Percentiles rank a stretch among this genome's conserved stretches.
phyloP scores from a whole-genome alignment of 2,888 invertebrate genomes.

The Acrobasis repandana region DNA sequence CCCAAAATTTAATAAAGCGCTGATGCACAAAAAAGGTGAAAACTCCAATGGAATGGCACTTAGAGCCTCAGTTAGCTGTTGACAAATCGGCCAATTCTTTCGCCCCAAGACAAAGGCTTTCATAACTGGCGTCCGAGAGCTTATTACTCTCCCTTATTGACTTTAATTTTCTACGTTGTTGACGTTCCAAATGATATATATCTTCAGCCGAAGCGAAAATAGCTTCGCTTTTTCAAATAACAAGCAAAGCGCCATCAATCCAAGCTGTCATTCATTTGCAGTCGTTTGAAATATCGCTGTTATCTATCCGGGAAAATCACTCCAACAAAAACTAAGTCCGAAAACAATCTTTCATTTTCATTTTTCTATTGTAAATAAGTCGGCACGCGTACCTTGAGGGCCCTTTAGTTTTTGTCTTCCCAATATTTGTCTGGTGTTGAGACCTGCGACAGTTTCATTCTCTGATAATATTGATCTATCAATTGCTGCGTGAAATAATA shows the following conservation, averaged over 20 bases:
- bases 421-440: constrained; percentile 29
- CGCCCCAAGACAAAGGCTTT: constrained; percentile 61
- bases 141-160: constrained; percentile 76
- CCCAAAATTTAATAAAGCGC: constrained; percentile 46
- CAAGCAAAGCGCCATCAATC: constrained; percentile 76
- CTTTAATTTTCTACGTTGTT: constrained; percentile 81
- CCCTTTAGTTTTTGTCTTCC: constrained; percentile 17
- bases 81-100: constrained; percentile 76
- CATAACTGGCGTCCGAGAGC: constrained; percentile 59
- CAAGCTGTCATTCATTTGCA: constrained; percentile 74
- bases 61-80: constrained; percentile 59
- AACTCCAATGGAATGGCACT: constrained; percentile 69
- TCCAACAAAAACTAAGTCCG: constrained; percentile 67
- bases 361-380: constrained; percentile 79
- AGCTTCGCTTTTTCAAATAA: constrained; percentile 81
- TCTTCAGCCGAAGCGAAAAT: constrained; percentile 68
- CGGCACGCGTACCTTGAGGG: constrained; percentile 59
- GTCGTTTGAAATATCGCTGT: constrained; percentile 75
- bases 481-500: constrained; percentile 19
- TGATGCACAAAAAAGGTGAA: constrained; percentile 25
- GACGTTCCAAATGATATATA: constrained; percentile 80
- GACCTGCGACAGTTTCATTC: constrained; percentile 25
- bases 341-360: constrained; percentile 71
- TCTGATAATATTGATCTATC: constrained; percentile 23
- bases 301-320: constrained; percentile 71